Percentiles rank a stretch among this genome's conserved stretches.
phyloP scores from a whole-genome alignment of 2,113 vertebrate genomes.

The Girardinichthys multiradiatus region DNA sequence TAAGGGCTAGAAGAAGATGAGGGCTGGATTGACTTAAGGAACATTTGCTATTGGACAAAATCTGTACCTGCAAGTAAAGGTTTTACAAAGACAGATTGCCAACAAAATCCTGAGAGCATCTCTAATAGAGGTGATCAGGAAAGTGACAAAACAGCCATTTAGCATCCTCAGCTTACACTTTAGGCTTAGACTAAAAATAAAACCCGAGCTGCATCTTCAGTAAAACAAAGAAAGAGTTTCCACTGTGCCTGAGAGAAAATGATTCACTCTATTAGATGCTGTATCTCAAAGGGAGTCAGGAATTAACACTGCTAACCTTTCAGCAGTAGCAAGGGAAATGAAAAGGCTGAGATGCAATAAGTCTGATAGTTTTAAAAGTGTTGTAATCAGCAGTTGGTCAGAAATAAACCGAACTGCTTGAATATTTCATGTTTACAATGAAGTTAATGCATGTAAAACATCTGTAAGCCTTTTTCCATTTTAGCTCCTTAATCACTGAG shows the following conservation, averaged over 20 bases:
- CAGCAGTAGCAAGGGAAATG: neutral
- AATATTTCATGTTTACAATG: neutral
- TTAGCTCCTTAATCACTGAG: too few species aligned
- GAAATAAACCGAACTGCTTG: neutral
- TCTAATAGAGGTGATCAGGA: too few species aligned
- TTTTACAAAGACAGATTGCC: too few species aligned
- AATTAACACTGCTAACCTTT: neutral
- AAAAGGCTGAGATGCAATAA: neutral
- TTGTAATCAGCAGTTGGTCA: neutral
- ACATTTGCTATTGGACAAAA: too few species aligned
- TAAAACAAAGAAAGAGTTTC: neutral
- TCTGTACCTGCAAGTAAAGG: too few species aligned
- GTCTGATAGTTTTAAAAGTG: neutral
- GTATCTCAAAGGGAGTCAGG: neutral
- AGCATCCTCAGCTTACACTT: neutral
- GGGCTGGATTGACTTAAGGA: too few species aligned
- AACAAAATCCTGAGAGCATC: too few species aligned
- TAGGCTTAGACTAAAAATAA: neutral
- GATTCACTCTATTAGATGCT: neutral
- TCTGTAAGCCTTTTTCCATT: neutral
- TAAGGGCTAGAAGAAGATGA: too few species aligned
- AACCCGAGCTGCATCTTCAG: neutral
- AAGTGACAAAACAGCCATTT: neutral
- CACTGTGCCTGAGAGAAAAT: neutral
- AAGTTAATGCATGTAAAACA: neutral